phyloP scores from a whole-genome alignment of 2,888 invertebrate species.

The Xestia sexstrigata region DNA sequence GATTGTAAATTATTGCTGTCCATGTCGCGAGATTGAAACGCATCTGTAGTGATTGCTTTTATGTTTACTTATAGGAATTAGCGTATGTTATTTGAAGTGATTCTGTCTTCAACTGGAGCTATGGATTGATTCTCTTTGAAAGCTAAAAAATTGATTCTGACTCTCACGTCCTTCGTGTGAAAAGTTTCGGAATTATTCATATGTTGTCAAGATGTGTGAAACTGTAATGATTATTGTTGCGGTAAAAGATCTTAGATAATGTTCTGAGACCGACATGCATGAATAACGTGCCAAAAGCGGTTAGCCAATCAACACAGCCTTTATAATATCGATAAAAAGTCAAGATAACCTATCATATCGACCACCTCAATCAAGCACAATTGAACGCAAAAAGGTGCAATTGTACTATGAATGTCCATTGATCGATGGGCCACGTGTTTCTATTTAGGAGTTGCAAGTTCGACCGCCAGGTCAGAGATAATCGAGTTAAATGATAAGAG shows the following conservation, averaged over 20 bases:
- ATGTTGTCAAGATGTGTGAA: background rate
- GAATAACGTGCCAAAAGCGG: slow-evolving; percentile 13
- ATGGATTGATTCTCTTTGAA: slow-evolving; percentile 7
- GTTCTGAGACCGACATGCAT: background rate
- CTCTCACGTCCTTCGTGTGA: background rate
- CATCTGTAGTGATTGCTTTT: slow-evolving; percentile 47
- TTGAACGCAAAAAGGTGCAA: slow-evolving; percentile 52
- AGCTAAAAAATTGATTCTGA: background rate
- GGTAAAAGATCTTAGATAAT: background rate
- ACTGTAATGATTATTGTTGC: background rate
- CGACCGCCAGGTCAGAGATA: slow-evolving; percentile 64
- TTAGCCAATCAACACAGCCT: slow-evolving; percentile 25
- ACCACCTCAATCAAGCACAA: slow-evolving; percentile 40
- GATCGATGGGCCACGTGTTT: slow-evolving; percentile 57
- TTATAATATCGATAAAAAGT: slow-evolving; percentile 31
- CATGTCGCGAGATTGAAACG: slow-evolving; percentile 45
- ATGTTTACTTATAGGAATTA: slow-evolving; percentile 29
- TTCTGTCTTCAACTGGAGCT: slow-evolving; percentile 12
- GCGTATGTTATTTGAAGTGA: slow-evolving; percentile 13
- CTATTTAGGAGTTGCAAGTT: slow-evolving; percentile 53
- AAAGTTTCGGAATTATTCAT: background rate
- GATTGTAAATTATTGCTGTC: slow-evolving; percentile 37
- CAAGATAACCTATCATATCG: slow-evolving; percentile 44
- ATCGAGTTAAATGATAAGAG: slow-evolving; percentile 66
- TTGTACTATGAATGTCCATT: slow-evolving; percentile 53